phyloP scores from a whole-genome alignment of 1,140 invertebrate genomes.

The Trichomalopsis sarcophagae region DNA sequence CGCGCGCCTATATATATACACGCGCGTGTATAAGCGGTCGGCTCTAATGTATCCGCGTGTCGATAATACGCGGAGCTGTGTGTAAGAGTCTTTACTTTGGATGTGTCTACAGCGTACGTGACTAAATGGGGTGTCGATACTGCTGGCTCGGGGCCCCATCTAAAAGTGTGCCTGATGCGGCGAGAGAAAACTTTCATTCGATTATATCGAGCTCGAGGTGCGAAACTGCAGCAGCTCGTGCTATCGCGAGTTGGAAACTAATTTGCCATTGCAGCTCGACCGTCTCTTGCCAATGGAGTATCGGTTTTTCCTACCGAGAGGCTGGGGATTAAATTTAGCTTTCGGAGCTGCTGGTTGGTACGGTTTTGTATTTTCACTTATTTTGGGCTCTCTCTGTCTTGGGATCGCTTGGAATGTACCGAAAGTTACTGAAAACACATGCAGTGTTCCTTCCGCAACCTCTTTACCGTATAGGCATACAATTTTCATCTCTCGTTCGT shows the following conservation, averaged over 20 bases:
- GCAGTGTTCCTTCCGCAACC: background rate
- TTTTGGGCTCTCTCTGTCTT: background rate
- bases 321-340: background rate
- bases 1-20: background rate
- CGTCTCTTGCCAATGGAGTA: background rate
- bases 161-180: background rate
- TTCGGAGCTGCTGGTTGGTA: background rate
- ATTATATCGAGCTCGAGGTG: constrained; percentile 20
- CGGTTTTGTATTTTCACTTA: background rate
- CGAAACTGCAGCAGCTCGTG: background rate
- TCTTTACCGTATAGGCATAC: background rate
- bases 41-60: background rate
- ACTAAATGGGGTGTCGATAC: background rate
- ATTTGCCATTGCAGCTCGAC: background rate
- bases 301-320: background rate
- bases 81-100: background rate
- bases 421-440: background rate
- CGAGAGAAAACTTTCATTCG: constrained; percentile 13
- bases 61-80: background rate
- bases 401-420: background rate
- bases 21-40: background rate
- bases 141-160: background rate
- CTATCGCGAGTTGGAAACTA: constrained; percentile 22
- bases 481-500: background rate
- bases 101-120: background rate